phyloP scores from a whole-genome alignment of 2,888 invertebrate genomes.

The Erebia ligea region DNA sequence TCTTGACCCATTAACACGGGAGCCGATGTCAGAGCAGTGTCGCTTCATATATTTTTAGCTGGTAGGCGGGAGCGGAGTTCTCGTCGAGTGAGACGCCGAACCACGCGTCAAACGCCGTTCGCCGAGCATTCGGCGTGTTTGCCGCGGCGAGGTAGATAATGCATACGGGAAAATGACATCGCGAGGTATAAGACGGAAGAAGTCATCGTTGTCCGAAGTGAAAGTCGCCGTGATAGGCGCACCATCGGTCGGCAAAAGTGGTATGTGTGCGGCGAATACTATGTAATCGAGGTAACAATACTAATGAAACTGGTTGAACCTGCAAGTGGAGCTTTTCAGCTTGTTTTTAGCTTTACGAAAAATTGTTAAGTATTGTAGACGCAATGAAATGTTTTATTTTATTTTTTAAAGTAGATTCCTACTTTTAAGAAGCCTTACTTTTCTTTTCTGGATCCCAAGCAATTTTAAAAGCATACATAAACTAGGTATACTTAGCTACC shows the following conservation, averaged over 20 bases:
- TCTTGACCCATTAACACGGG: slow-evolving; percentile 82
- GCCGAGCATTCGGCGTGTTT: slow-evolving; percentile 54
- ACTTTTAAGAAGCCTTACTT: neutral
- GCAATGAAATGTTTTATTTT: neutral
- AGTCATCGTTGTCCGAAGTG: slow-evolving; percentile 94
- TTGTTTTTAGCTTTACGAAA: slow-evolving; percentile 2
- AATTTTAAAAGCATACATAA: no score
- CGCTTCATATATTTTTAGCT: slow-evolving; percentile 77
- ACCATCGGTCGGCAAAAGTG: slow-evolving; percentile 96
- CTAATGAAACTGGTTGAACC: neutral
- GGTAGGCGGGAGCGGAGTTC: slow-evolving; percentile 61
- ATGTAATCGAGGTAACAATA: slow-evolving; percentile 18
- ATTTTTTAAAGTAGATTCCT: neutral
- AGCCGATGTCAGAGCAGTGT: slow-evolving; percentile 77
- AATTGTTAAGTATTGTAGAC: neutral
- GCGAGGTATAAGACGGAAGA: slow-evolving; percentile 93
- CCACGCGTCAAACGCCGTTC: slow-evolving; percentile 50
- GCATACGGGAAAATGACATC: slow-evolving; percentile 84
- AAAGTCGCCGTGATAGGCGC: slow-evolving; percentile 96
- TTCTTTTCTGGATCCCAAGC: no score
- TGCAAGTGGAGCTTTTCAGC: neutral
- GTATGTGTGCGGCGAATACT: slow-evolving; percentile 79
- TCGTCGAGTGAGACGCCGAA: slow-evolving; percentile 54
- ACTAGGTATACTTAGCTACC: no score
- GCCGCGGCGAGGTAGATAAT: slow-evolving; percentile 44